phyloP scores from a whole-genome alignment of 2,797 vertebrate genomes.

The Sarcoramphus papa region DNA sequence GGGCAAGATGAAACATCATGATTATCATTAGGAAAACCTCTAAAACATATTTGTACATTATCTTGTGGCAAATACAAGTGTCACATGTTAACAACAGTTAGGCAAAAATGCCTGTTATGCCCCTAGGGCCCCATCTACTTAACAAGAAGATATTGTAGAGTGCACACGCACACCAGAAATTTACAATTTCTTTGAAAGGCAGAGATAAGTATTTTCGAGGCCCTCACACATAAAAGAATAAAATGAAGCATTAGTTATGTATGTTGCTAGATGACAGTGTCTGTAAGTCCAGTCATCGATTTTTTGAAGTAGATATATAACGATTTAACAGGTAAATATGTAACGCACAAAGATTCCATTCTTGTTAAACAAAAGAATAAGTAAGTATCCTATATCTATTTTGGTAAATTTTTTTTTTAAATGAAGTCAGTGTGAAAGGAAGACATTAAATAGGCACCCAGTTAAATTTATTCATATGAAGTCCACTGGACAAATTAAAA shows the following conservation, averaged over 20 bases:
- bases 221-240: neutral
- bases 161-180: neutral
- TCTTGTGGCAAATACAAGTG: constrained; percentile 62
- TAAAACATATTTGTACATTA: constrained; percentile 65
- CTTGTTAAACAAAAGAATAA: neutral
- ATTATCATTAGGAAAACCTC: constrained; percentile 61
- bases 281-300: neutral
- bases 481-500: neutral
- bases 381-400: neutral
- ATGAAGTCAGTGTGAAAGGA: neutral
- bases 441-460: neutral
- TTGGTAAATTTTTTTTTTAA: neutral
- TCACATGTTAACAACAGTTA: constrained; percentile 58
- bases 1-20: constrained; percentile 62
- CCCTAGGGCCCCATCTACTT: neutral
- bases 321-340: neutral
- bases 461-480: neutral
- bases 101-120: constrained; percentile 35
- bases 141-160: neutral
- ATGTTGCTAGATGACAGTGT: neutral
- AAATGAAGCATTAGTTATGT: neutral
- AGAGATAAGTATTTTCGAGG: neutral
- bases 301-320: neutral
- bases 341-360: neutral
- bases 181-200: neutral